Percentiles rank a stretch among this genome's conserved stretches.
Evolutionary conservation across 2,888 invertebrate genomes (phyloP).

Genomic region (Trichopoda pennipes): DNA sequence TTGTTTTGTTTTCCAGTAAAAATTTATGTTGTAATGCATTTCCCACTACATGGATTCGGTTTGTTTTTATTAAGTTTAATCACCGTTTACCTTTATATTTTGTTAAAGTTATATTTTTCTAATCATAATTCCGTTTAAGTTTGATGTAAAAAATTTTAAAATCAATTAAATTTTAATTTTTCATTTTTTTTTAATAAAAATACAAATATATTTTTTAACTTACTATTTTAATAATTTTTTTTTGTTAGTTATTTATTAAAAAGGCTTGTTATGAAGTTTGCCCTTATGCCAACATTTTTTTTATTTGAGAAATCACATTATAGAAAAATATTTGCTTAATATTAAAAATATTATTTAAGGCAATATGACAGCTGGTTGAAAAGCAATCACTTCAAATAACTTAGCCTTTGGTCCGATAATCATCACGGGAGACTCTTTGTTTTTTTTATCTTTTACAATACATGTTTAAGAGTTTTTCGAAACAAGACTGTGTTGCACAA

Average conservation of each 20-base stretch:
- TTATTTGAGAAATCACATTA: no score
- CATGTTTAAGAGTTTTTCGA: no score
- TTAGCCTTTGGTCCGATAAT: no score
- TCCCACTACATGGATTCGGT: background rate
- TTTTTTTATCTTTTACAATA: no score
- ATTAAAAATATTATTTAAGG: no score
- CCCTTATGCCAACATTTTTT: no score
- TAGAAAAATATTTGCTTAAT: no score
- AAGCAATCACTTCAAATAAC: no score
- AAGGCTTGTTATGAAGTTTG: no score
- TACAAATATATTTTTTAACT: background rate
- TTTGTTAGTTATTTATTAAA: background rate
- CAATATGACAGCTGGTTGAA: no score
- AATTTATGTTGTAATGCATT: background rate
- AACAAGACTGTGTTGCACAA: no score
- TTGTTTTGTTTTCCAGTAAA: background rate
- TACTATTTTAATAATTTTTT: background rate
- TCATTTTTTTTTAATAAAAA: background rate
- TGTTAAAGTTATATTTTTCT: slow-evolving; percentile 45
- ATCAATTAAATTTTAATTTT: slow-evolving; percentile 14
- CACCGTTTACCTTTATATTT: slow-evolving; percentile 9
- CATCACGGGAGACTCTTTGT: no score
- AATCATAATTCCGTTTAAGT: slow-evolving; percentile 49
- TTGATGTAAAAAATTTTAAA: slow-evolving; percentile 41
- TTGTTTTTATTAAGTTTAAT: slow-evolving; percentile 55